Percentiles rank a stretch among this genome's conserved stretches.
Conservation (phyloP, 2,888 invertebrate species). For the Noctua comes region DNA sequence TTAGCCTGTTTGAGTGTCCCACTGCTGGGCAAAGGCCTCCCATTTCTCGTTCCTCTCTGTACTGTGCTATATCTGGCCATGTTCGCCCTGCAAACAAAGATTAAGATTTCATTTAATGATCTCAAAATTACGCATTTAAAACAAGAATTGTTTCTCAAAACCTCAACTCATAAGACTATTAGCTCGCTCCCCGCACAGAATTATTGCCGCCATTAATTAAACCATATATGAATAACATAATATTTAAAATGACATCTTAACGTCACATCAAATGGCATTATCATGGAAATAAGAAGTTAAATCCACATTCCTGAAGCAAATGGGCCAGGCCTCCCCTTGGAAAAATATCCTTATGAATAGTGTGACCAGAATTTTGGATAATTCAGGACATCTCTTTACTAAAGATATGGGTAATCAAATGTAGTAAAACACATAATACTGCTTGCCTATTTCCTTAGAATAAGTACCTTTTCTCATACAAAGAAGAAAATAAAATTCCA, state of each 20-base stretch:
- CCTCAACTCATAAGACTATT: conserved; percentile 18
- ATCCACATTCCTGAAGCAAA: conserved; percentile 63
- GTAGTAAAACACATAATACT: not conserved
- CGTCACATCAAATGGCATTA: conserved; percentile 58
- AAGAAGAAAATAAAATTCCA: not conserved
- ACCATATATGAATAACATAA: conserved; percentile 56
- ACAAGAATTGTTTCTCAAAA: conserved; percentile 1
- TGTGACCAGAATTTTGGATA: conserved; percentile 12
- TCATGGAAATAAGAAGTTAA: conserved; percentile 65
- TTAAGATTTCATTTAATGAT: too few relatives aligned
- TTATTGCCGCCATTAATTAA: conserved; percentile 53
- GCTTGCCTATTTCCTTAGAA: not conserved
- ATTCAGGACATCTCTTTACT: not conserved
- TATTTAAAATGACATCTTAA: conserved; percentile 65
- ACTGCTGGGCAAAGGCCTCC: too few relatives aligned
- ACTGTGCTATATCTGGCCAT: too few relatives aligned
- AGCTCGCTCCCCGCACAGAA: conserved; percentile 1
- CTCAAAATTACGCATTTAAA: conserved; percentile 2
- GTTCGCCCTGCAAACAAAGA: too few relatives aligned
- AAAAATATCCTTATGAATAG: conserved; percentile 67
- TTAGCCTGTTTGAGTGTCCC: too few relatives aligned
- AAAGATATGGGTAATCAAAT: not conserved
- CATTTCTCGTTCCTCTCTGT: too few relatives aligned
- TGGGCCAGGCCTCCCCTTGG: conserved; percentile 52
- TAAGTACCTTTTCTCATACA: not conserved